Base-by-base conservation (phyloP, 2,797 vertebrate species). In the Alca torda region DNA sequence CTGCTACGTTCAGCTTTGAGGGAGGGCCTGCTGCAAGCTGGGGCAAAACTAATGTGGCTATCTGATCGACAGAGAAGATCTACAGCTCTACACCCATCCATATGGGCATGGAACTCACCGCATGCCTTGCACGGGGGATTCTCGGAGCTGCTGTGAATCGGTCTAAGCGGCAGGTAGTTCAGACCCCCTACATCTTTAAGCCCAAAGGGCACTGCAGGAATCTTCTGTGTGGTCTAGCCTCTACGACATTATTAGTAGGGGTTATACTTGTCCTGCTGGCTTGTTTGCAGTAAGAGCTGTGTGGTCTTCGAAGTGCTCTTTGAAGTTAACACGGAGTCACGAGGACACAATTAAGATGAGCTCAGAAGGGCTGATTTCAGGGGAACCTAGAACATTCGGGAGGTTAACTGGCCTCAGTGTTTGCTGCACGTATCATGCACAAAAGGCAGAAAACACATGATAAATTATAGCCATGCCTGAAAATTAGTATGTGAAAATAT, bases 101-200 rank as follows among this genome's bases (percentile, higher is more conserved):
- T 18, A 67, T 15, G 75, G 89, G 93, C 89, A 80, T 2, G 2
- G 79, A 87, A 60, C 68, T 92, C 92, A 89, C 88, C 31, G 1
- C 93, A 72, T 77, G 82, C 81, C 21, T 3, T 6, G 53, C 87
- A 78, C 1, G 1, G 84, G 89, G 91, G 75, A 91, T 94, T 95
- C 92, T 96, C 51, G 68, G 94, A 84, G 76, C 75, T 89, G 87
- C 84, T 7, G 14, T 10, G 23, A 41, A 8, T 80, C 0, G 20
- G 43, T 56, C 79, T 86, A 53, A 20, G 70, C 4, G 0, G 43
- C 39, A 31, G 56, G 74, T 61, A 83, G 87, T 75, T 96, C 94
- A 96, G 94, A 96, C 95, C 91, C 95, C 96, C 95, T 96, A 95
- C 95, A 45, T 81, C 54, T 96, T 94, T 78, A 91, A 97, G 92